Percentiles rank a stretch among this genome's conserved stretches.
These are phyloP conservation scores for Gymnoscelis rufifasciata DNA, from an alignment of 2,888 invertebrate genomes.

Conservation along the genomic window DNA sequence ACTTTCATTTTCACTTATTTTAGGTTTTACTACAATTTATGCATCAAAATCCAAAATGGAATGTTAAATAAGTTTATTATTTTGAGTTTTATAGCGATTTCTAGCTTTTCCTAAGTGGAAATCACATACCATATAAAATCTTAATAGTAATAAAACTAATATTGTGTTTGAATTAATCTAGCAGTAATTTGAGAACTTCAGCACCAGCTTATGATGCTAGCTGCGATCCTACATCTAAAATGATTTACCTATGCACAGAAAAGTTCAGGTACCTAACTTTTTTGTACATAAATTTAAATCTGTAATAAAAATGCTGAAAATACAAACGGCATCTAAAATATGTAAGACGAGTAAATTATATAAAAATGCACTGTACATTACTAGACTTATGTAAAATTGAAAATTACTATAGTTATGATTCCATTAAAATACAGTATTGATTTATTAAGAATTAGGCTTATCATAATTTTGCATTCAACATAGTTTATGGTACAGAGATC, in stretches of 20 bases:
- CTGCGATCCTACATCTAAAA: slow-evolving; percentile 37
- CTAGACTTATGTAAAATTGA: slow-evolving; percentile 2
- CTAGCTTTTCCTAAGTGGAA: slow-evolving; percentile 9
- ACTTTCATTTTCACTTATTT: slow-evolving; percentile 67
- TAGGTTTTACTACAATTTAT: slow-evolving; percentile 40
- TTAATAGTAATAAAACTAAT: slow-evolving; percentile 19
- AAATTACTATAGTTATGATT: slow-evolving; percentile 2
- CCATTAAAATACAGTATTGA: neutral
- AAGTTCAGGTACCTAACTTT: slow-evolving; percentile 69
- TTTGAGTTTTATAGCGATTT: slow-evolving; percentile 6
- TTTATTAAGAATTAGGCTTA: neutral
- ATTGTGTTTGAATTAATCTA: slow-evolving; percentile 13
- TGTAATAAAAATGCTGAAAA: slow-evolving; percentile 20
- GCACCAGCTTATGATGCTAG: slow-evolving; percentile 51
- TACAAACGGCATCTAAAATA: slow-evolving; percentile 20
- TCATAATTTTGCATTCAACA: neutral
- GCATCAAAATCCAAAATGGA: slow-evolving; percentile 44
- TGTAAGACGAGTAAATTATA: slow-evolving; percentile 18
- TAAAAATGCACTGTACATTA: slow-evolving; percentile 14
- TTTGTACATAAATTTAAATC: slow-evolving; percentile 53
- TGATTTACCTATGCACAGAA: slow-evolving; percentile 42
- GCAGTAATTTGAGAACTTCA: slow-evolving; percentile 36
- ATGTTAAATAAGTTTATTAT: slow-evolving; percentile 37
- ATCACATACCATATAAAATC: slow-evolving; percentile 11
- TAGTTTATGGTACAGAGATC: slow-evolving; percentile 19